Evolutionary conservation across 2,797 vertebrate species (phyloP).

Genomic region (Perodicticus potto): DNA sequence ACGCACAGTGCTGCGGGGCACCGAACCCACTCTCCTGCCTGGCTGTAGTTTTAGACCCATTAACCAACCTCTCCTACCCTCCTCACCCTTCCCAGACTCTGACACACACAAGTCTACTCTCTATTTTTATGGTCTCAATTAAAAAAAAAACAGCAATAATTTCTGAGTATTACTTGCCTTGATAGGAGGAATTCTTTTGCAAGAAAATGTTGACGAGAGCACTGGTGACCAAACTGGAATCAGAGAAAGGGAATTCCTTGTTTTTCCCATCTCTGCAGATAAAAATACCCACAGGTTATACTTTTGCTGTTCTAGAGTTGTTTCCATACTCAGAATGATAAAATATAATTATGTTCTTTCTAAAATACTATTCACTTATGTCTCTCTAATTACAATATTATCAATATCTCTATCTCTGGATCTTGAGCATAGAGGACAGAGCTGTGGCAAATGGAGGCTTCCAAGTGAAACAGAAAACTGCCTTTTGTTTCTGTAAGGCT

Average conservation of each 20-base stretch:
- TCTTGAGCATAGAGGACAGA: not conserved
- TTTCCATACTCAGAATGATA: not conserved
- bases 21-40: not conserved
- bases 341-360: not conserved
- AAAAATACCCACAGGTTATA: not conserved
- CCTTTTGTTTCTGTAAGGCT: not conserved
- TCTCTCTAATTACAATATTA: not conserved
- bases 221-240: not conserved
- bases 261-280: not conserved
- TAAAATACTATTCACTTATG: not conserved
- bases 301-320: not conserved
- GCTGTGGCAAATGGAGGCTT: not conserved
- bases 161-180: not conserved
- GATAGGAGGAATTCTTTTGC: not conserved
- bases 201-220: not conserved
- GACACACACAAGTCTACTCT: not conserved
- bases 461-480: not conserved
- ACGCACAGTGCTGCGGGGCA: not conserved
- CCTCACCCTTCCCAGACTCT: not conserved
- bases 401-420: not conserved
- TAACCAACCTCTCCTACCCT: not conserved
- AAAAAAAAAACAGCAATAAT: too few relatives aligned
- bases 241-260: not conserved
- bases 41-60: not conserved
- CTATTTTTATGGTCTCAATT: not conserved